Conservation (phyloP, 2,113 vertebrate genomes). For the Rhabdornis inornatus region DNA sequence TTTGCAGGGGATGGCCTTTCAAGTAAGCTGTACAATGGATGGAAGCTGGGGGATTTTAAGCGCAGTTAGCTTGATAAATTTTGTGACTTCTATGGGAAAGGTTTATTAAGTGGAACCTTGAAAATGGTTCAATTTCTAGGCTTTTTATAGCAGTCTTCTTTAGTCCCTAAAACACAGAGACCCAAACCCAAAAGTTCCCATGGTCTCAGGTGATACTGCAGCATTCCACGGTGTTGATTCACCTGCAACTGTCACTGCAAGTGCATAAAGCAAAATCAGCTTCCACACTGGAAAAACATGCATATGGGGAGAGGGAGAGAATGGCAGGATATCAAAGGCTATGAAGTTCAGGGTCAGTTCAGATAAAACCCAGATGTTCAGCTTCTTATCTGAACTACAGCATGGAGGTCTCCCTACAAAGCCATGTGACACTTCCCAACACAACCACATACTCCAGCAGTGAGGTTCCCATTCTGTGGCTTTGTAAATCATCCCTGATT, state of each 20-base stretch:
- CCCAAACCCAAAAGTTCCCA: neutral
- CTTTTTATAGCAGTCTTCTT: neutral
- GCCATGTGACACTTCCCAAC: neutral
- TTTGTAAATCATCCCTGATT: neutral
- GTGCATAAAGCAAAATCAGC: neutral
- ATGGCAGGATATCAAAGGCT: conserved; percentile 8
- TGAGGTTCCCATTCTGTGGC: neutral
- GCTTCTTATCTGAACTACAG: conserved; percentile 16
- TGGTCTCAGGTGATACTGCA: neutral
- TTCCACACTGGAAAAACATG: neutral
- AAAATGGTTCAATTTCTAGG: neutral
- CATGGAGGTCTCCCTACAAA: neutral
- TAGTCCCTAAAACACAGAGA: neutral
- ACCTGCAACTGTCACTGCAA: neutral
- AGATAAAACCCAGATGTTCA: neutral
- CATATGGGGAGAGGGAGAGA: neutral
- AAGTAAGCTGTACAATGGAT: neutral
- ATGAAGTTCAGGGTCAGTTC: neutral
- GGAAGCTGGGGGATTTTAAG: neutral
- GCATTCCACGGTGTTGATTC: neutral
- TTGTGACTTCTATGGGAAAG: neutral
- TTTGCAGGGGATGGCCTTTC: neutral
- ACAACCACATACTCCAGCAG: neutral
- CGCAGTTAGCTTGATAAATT: neutral
- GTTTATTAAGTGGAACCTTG: neutral